phyloP scores from a whole-genome alignment of 2,113 vertebrate species.

The Acinonyx jubatus region DNA sequence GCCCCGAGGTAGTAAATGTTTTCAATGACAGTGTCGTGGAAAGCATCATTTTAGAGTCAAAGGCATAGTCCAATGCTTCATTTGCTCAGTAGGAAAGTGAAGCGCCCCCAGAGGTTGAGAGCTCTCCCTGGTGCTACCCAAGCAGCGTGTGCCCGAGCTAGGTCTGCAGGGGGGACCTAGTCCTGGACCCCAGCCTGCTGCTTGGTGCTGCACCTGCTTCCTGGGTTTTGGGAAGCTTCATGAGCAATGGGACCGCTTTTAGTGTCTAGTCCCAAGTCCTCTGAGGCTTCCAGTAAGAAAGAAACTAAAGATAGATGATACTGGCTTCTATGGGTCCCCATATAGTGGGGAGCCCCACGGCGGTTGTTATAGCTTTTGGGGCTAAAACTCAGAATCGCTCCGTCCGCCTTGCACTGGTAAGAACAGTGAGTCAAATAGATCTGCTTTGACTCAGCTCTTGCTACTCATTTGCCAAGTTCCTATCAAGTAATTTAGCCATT shows the following conservation, averaged over 20 bases:
- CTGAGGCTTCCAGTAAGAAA: not conserved
- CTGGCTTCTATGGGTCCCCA: not conserved
- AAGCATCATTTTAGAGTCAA: not conserved
- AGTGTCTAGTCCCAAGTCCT: not conserved
- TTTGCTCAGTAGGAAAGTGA: not conserved
- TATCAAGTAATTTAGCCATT: not conserved
- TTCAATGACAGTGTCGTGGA: not conserved
- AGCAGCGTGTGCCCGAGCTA: accelerated
- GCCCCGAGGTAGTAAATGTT: not conserved
- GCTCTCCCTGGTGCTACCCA: not conserved
- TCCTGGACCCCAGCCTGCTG: no score
- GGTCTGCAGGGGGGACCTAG: not conserved
- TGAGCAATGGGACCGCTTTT: not conserved
- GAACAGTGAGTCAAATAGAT: not conserved
- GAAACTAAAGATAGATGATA: not conserved
- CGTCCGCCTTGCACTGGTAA: accelerated
- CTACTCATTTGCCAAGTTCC: not conserved
- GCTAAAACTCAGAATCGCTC: not conserved
- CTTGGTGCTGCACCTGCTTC: not conserved
- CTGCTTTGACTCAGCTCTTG: not conserved
- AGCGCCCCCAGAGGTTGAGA: not conserved
- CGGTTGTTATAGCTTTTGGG: accelerated
- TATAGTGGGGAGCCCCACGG: accelerated
- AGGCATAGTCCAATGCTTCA: not conserved
- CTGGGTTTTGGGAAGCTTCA: not conserved